These are phyloP conservation scores for Neria commutata DNA, from an alignment of 2,888 invertebrate species.

Conservation along the genomic window DNA sequence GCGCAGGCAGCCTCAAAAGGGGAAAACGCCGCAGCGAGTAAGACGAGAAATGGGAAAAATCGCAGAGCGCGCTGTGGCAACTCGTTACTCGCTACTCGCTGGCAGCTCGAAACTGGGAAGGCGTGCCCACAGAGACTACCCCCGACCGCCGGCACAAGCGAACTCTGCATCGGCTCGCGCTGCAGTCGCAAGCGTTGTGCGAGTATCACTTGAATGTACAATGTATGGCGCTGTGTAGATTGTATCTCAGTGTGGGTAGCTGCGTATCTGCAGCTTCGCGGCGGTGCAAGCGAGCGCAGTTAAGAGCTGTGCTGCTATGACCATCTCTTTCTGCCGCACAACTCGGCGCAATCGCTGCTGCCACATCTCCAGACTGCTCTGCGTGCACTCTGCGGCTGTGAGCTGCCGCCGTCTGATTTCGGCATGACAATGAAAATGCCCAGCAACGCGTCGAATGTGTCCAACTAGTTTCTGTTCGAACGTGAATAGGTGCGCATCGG, in stretches of 20 bases:
- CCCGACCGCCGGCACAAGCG: too few relatives aligned
- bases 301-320: background rate
- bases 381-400: slow-evolving; percentile 26
- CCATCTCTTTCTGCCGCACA: background rate
- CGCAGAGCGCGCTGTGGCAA: background rate
- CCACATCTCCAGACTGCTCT: slow-evolving; percentile 15
- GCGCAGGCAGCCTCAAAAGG: slow-evolving; percentile 29
- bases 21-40: slow-evolving; percentile 31
- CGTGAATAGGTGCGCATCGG: slow-evolving; percentile 60
- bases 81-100: background rate
- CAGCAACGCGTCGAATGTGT: slow-evolving; percentile 31
- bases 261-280: too few relatives aligned
- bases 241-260: too few relatives aligned
- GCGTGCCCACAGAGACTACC: slow-evolving; percentile 26
- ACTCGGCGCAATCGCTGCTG: slow-evolving; percentile 4
- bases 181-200: too few relatives aligned
- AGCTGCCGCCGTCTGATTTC: slow-evolving; percentile 23
- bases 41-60: background rate
- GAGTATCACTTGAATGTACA: too few relatives aligned
- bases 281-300: too few relatives aligned
- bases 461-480: slow-evolving; percentile 60
- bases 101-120: background rate
- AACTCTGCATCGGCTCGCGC: too few relatives aligned
- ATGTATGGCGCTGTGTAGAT: too few relatives aligned
- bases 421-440: slow-evolving; percentile 16